Percentiles rank a stretch among this genome's conserved stretches.
These are phyloP conservation scores for Daktulosphaira vitifoliae DNA, from an alignment of 1,140 invertebrate genomes.

Conservation along the genomic window DNA sequence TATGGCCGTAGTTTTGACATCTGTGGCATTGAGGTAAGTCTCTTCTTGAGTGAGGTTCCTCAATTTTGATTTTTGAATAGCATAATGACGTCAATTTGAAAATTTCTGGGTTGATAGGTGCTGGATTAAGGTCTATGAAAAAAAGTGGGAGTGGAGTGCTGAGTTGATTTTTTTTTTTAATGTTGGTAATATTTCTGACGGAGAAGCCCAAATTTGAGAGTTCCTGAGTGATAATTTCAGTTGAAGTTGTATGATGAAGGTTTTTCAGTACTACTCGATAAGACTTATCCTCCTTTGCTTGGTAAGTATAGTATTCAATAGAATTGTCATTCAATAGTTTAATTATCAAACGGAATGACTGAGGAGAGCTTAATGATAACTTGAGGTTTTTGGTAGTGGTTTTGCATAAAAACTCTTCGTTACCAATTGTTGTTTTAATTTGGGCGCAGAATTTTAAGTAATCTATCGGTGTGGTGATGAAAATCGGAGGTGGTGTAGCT, in stretches of 20 bases:
- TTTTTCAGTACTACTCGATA: conserved; percentile 25
- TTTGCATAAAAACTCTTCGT: conserved; percentile 13
- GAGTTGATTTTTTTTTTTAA: conserved; percentile 33
- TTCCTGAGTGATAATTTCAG: conserved; percentile 5
- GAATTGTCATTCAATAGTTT: conserved; percentile 8
- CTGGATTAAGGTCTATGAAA: conserved; percentile 41
- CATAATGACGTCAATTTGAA: conserved; percentile 35
- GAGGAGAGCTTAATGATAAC: conserved; percentile 2
- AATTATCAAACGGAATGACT: neutral
- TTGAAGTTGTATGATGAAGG: conserved; percentile 10
- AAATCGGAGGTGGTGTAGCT: neutral
- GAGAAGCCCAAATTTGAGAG: neutral
- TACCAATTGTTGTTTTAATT: neutral
- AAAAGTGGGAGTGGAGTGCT: conserved; percentile 41
- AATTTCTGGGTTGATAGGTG: conserved; percentile 41
- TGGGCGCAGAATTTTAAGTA: conserved; percentile 1
- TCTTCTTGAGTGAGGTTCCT: conserved; percentile 39
- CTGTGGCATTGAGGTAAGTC: conserved; percentile 41
- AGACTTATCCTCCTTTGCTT: conserved; percentile 41
- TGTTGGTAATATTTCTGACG: conserved; percentile 24
- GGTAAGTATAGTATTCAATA: conserved; percentile 38
- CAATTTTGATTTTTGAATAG: conserved; percentile 40
- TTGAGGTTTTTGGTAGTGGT: conserved; percentile 13
- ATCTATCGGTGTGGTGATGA: neutral
- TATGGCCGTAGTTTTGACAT: conserved; percentile 39